Evolutionary conservation across 2,113 vertebrate genomes (phyloP).

Genomic region (Patagioenas fasciata): DNA sequence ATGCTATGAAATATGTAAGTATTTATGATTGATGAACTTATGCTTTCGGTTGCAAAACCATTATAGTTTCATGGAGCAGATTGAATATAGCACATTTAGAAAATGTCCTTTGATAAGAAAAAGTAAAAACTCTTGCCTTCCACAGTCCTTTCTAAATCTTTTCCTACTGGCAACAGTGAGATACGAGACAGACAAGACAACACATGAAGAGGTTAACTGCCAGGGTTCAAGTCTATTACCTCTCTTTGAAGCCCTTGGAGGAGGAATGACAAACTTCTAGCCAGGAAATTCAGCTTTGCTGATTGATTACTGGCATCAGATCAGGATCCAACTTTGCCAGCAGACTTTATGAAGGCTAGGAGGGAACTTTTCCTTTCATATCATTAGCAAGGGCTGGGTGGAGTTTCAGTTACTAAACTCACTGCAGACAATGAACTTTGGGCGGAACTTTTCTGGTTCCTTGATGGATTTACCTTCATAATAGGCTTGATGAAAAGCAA

Average conservation of each 20-base stretch:
- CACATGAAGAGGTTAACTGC: neutral
- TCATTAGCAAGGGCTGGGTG: neutral
- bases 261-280: neutral
- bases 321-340: neutral
- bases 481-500: neutral
- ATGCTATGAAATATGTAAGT: neutral
- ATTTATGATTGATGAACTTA: neutral
- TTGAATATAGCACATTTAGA: neutral
- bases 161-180: neutral
- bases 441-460: neutral
- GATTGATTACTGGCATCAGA: neutral
- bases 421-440: neutral
- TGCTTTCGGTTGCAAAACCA: neutral
- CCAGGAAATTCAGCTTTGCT: neutral
- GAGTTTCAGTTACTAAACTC: neutral
- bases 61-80: fast-evolving
- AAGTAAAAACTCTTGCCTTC: neutral
- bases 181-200: neutral
- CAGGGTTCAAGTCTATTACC: neutral
- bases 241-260: neutral
- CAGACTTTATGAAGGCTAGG: neutral
- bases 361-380: neutral
- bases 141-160: neutral
- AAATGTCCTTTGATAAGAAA: neutral
- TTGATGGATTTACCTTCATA: neutral